Conservation (phyloP, 23 tunicate genomes). For the Diplosoma virens region DNA sequence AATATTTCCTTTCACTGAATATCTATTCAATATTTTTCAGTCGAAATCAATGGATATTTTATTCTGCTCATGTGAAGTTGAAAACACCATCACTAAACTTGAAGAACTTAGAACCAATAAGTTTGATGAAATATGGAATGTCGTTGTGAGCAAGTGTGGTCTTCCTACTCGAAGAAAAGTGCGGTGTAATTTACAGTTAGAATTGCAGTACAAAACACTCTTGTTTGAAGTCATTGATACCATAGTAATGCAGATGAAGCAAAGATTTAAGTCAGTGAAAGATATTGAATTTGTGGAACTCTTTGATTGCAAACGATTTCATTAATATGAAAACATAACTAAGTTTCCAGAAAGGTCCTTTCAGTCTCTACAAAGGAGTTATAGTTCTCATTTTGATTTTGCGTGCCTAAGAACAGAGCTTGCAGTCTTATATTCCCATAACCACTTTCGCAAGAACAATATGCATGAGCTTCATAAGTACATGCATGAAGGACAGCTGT, state of each 20-base stretch:
- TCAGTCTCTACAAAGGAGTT: not conserved
- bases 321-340: no score
- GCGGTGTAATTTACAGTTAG: not conserved
- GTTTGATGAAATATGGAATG: not conserved
- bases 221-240: not conserved
- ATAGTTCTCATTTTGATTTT: no score
- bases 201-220: not conserved
- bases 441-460: constrained; percentile 2
- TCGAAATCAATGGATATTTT: constrained; percentile 10
- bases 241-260: constrained; percentile 1
- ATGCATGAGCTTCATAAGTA: not conserved
- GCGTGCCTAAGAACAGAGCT: constrained; percentile 1
- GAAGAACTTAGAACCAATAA: constrained; percentile 1
- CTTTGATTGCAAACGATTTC: not conserved
- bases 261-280: constrained; percentile 14
- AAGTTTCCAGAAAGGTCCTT: not conserved
- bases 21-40: constrained; percentile 5
- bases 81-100: not conserved
- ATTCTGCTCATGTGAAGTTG: no score
- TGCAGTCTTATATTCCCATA: constrained; percentile 11
- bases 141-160: not conserved
- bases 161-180: not conserved
- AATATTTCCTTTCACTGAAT: no score
- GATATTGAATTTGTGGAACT: constrained; percentile 5
- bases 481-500: not conserved